Evolutionary conservation across 2,888 invertebrate genomes (phyloP).

Genomic region (Caenorhabditis japonica): DNA sequence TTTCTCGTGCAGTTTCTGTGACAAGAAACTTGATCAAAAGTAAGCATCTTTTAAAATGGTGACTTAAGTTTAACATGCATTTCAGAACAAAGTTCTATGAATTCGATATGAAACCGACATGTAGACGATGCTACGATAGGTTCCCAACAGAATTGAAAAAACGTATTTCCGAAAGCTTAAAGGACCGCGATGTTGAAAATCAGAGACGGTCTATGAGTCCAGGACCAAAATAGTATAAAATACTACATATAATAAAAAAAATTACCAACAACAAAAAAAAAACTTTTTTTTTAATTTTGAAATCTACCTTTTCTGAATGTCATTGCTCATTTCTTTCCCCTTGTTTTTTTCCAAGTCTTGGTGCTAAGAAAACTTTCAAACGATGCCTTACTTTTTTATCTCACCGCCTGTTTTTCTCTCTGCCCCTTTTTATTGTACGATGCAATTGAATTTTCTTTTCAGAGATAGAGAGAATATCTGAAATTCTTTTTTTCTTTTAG

Average conservation of each 20-base stretch:
- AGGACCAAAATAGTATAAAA: slow-evolving; percentile 31
- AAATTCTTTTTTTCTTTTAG: too few species aligned
- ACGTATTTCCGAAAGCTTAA: slow-evolving; percentile 81
- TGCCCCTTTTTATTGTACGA: slow-evolving; percentile 3
- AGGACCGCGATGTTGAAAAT: slow-evolving; percentile 65
- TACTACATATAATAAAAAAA: too few species aligned
- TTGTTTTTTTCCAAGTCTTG: slow-evolving; percentile 25
- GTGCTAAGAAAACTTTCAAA: slow-evolving; percentile 23
- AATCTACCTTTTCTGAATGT: background rate
- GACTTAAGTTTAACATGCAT: slow-evolving; percentile 12
- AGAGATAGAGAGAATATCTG: slow-evolving; percentile 29
- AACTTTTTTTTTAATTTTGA: too few species aligned
- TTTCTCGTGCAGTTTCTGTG: slow-evolving; percentile 96
- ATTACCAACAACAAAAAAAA: too few species aligned
- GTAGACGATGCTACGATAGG: slow-evolving; percentile 97
- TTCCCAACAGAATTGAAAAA: slow-evolving; percentile 94
- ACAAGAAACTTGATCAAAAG: slow-evolving; percentile 84
- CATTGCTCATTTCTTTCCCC: slow-evolving; percentile 43
- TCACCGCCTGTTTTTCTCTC: slow-evolving; percentile 20
- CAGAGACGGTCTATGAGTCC: slow-evolving; percentile 57
- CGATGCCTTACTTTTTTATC: slow-evolving; percentile 14
- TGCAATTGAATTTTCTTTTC: slow-evolving; percentile 26
- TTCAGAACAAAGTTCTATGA: slow-evolving; percentile 91
- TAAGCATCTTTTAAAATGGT: slow-evolving; percentile 63
- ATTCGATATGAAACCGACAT: slow-evolving; percentile 96